phyloP scores from a whole-genome alignment of 1,140 invertebrate genomes.

The Drosophila subpulchrella region DNA sequence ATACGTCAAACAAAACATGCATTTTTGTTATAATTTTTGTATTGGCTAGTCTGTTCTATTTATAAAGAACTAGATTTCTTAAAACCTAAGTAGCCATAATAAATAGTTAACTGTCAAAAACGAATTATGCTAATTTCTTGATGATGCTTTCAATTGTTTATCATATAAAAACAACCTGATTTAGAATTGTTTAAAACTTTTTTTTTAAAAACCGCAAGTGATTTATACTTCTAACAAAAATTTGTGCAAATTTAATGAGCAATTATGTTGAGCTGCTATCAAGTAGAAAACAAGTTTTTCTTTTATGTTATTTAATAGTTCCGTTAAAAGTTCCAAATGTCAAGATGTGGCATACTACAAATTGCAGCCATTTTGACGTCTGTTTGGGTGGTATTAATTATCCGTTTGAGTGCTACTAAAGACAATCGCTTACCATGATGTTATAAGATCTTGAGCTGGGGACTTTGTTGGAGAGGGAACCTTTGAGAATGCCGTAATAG shows the following conservation, averaged over 20 bases:
- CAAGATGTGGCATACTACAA: neutral
- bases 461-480: conserved; percentile 11
- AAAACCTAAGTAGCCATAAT: neutral
- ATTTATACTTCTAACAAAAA: neutral
- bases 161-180: neutral
- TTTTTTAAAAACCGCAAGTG: neutral
- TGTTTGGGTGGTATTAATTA: conserved; percentile 3
- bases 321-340: neutral
- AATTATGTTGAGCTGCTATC: neutral
- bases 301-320: neutral
- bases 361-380: neutral
- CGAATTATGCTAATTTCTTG: neutral
- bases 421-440: conserved; percentile 36
- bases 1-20: neutral
- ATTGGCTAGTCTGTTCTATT: neutral
- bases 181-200: neutral
- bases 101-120: neutral
- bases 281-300: neutral
- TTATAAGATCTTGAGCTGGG: neutral
- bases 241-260: neutral
- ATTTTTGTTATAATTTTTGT: neutral
- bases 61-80: neutral
- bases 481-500: conserved; percentile 44
- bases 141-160: neutral
- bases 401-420: conserved; percentile 4